Evolutionary conservation across 2,797 vertebrate species (phyloP).

Genomic region (Enteromius unitaeniatus): DNA sequence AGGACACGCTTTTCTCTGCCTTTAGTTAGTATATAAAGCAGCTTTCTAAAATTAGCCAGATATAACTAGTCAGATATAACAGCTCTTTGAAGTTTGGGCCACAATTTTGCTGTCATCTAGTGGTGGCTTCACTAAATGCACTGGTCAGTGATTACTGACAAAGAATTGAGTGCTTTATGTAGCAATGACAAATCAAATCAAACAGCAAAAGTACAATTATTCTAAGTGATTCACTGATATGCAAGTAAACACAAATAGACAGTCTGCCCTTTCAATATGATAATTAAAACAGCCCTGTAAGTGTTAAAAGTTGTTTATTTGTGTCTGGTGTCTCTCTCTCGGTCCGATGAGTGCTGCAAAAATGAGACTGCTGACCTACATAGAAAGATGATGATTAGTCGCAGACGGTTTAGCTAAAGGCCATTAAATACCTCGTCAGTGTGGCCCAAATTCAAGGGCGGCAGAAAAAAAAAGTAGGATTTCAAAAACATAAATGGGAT

Average conservation of each 20-base stretch:
- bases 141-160: not conserved
- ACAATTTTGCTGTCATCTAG: constrained; percentile 20
- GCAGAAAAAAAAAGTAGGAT: not conserved
- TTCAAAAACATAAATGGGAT: not conserved
- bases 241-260: not conserved
- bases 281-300: not conserved
- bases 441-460: constrained; percentile 18
- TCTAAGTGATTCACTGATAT: not conserved
- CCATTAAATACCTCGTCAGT: not conserved
- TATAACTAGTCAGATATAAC: not conserved
- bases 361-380: constrained; percentile 20
- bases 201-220: not conserved
- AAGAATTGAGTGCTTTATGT: no score
- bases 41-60: not conserved
- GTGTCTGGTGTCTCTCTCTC: not conserved
- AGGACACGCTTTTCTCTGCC: not conserved
- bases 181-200: not conserved
- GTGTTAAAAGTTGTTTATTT: not conserved
- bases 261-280: not conserved
- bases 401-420: not conserved
- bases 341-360: not conserved
- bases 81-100: not conserved
- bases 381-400: constrained; percentile 1
- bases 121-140: constrained; percentile 3
- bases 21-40: not conserved